Base-by-base conservation (phyloP, 2,888 invertebrate genomes). In the Apodemia mormo region DNA sequence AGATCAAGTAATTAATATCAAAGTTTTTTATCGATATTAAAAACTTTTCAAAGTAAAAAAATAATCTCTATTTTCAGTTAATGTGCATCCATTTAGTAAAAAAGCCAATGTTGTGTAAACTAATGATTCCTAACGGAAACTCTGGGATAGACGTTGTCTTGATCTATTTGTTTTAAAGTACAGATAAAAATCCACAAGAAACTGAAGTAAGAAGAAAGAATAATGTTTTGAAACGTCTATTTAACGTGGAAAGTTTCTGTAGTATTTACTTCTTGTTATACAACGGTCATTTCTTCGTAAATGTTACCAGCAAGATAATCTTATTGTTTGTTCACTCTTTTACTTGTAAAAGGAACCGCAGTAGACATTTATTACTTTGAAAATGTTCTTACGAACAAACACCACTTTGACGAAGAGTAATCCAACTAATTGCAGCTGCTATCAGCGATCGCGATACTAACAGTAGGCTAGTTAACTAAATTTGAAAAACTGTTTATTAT, bases 141-240 rank as follows among this genome's bases (percentile, higher is more conserved):
- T 33, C 33, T 61, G 30, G 29, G 10, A 22, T 56, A 56, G 56
- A 29, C 56, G 56, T 29, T 58, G 58, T 58, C 22, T 10, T 56
- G 56, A 61, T 61, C 58, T 33, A 30, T 61, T 61, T 61, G 29
- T 14, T 61, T 12, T 61, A 61, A 61, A 33, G 58, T 12, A 30
- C 58, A 30, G 33, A 61, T 30, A 61, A 30, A 61, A 61, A 61
- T 61, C 14, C 14, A 14, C 30, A 61, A 33, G 30, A 61, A 61
- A 61, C 33, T 61, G 4, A 30, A 58, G 58, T 30, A 30, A 61
- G 33, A 61, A 33, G 33, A 61, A 61, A 61, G 58, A 61, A 61
- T 61, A 61, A 61, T 61, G 58, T 10, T 61, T 61, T 61, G 30
- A 61, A 61, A 61, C 33, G 14, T 61, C 33, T 30, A 30, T 30